A percentile compares a stretch with the other conserved stretches of the same genome.
Conservation (phyloP, 2,797 vertebrate genomes). For the Sebastes vulpes region DNA sequence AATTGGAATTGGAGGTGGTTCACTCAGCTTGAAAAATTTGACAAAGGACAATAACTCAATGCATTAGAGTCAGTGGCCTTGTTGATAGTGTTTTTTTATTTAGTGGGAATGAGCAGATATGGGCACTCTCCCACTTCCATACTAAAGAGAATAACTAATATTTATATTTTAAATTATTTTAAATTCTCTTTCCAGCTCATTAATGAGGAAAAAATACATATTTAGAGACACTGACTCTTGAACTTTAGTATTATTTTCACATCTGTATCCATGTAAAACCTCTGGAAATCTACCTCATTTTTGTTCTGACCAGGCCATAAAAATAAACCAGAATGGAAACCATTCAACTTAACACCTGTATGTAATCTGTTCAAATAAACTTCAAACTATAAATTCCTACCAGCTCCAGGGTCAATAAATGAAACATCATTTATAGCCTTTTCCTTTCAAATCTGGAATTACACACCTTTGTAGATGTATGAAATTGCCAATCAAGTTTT, state of each 20-base stretch:
- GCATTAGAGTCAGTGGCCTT: background rate
- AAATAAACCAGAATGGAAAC: constrained; percentile 26
- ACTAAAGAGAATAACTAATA: background rate
- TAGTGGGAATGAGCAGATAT: background rate
- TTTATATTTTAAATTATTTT: background rate
- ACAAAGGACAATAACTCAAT: constrained; percentile 14
- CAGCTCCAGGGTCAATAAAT: constrained; percentile 35
- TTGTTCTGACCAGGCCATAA: background rate
- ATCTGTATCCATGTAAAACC: constrained; percentile 7
- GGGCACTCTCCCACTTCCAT: background rate
- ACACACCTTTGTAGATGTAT: background rate
- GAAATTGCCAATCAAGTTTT: constrained; percentile 12
- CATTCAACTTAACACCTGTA: background rate
- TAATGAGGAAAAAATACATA: background rate
- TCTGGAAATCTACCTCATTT: background rate
- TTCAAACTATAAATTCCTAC: background rate
- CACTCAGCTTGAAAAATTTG: constrained; percentile 1
- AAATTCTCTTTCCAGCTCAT: background rate
- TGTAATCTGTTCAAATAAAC: constrained; percentile 13
- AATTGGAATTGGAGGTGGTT: constrained; percentile 22
- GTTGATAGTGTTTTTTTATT: background rate
- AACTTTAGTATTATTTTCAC: background rate
- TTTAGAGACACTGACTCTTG: background rate
- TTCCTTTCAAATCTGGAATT: background rate
- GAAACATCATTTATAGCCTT: constrained; percentile 2